Evolutionary conservation across 1,140 invertebrate species (phyloP).

Genomic region (Nymphalis io): DNA sequence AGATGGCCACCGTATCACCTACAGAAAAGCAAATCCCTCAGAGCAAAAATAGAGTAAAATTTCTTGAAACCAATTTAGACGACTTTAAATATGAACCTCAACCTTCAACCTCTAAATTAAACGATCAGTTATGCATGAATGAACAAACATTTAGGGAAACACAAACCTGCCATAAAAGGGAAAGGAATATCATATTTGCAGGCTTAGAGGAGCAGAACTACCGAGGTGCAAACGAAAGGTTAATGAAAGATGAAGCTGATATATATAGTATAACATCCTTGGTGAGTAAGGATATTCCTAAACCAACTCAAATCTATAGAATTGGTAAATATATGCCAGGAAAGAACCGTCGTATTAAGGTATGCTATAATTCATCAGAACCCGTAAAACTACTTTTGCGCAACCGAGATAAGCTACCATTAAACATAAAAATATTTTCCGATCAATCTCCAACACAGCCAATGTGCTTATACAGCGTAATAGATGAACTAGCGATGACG

Average conservation of each 20-base stretch:
- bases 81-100: background rate
- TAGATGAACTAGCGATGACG: conserved; percentile 29
- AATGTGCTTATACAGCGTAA: conserved; percentile 20
- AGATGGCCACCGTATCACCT: background rate
- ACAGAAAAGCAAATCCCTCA: conserved; percentile 6
- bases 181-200: conserved; percentile 29
- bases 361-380: conserved; percentile 21
- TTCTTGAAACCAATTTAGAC: background rate
- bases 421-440: conserved; percentile 4
- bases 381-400: background rate
- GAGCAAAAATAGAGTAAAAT: background rate
- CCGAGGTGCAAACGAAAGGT: background rate
- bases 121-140: conserved; percentile 1
- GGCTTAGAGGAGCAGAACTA: conserved; percentile 27
- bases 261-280: conserved; percentile 17
- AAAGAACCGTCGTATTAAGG: conserved; percentile 33
- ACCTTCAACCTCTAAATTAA: background rate
- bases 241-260: conserved; percentile 21
- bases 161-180: conserved; percentile 4
- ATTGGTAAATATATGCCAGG: conserved; percentile 31
- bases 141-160: conserved; percentile 25
- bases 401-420: background rate
- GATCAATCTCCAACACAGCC: conserved; percentile 7
- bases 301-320: conserved; percentile 32
- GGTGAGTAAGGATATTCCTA: conserved; percentile 8